Evolutionary conservation across 2,113 vertebrate species (phyloP).

Genomic region (Oreocharis arfaki): DNA sequence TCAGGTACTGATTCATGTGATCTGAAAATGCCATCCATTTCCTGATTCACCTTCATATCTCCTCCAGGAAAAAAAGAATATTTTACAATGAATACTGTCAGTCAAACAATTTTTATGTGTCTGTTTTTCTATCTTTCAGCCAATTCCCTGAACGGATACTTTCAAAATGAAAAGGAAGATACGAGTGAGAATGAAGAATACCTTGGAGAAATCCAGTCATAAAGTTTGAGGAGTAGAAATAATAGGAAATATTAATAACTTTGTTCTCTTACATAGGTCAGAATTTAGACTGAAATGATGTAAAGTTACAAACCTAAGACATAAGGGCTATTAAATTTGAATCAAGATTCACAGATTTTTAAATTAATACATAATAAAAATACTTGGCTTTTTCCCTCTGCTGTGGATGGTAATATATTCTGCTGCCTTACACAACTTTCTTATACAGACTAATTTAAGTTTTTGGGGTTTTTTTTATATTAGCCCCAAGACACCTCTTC

Average conservation of each 20-base stretch:
- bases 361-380: neutral
- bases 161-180: neutral
- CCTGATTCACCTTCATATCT: slow-evolving; percentile 74
- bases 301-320: neutral
- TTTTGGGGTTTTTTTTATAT: neutral
- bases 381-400: neutral
- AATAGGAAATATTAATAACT: neutral
- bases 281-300: neutral
- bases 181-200: neutral
- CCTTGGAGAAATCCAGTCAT: neutral
- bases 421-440: neutral
- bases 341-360: neutral
- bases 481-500: neutral
- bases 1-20: slow-evolving; percentile 73
- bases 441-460: neutral
- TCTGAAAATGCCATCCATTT: slow-evolving; percentile 80
- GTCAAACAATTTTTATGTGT: slow-evolving; percentile 4
- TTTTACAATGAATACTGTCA: neutral
- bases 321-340: neutral
- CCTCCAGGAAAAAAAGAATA: neutral
- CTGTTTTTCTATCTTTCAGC: slow-evolving; percentile 39
- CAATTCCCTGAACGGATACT: neutral
- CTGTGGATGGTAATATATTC: neutral
- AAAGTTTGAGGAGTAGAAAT: neutral
- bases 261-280: neutral